phyloP scores from a whole-genome alignment of 2,113 vertebrate genomes.

The Platycercus adscitus region DNA sequence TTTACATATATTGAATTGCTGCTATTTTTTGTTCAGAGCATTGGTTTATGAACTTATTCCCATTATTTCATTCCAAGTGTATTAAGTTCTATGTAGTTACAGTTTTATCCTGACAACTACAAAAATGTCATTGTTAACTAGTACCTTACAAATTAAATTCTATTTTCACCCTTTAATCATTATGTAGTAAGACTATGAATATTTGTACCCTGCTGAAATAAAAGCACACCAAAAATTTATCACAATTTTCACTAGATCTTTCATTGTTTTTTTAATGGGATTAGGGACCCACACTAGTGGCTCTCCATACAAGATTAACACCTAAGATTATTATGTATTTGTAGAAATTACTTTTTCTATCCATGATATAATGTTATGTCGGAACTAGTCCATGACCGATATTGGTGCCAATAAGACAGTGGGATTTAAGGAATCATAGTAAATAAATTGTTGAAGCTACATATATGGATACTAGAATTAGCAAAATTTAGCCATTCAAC shows the following conservation, averaged over 20 bases:
- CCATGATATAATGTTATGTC: neutral
- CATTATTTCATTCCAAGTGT: neutral
- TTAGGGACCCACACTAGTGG: neutral
- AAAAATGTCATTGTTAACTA: neutral
- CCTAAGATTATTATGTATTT: neutral
- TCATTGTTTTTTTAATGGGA: neutral
- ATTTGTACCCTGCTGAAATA: neutral
- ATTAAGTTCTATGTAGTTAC: conserved; percentile 19
- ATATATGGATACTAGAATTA: neutral
- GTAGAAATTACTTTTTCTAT: neutral
- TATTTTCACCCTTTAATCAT: conserved; percentile 17
- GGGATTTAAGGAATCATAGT: neutral
- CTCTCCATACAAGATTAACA: neutral
- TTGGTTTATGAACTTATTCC: neutral
- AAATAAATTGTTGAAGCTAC: neutral
- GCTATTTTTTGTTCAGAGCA: neutral
- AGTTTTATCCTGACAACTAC: neutral
- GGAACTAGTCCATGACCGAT: neutral
- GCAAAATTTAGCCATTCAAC: neutral
- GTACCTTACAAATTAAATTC: conserved; percentile 8
- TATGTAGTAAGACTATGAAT: neutral
- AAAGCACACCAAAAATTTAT: neutral
- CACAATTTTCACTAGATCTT: neutral
- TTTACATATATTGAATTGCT: neutral
- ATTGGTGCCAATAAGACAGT: neutral